Evolutionary conservation across 2,888 invertebrate genomes (phyloP), one percentile per base, ranked within the genome.

Genomic region (Meta bourneti): DNA sequence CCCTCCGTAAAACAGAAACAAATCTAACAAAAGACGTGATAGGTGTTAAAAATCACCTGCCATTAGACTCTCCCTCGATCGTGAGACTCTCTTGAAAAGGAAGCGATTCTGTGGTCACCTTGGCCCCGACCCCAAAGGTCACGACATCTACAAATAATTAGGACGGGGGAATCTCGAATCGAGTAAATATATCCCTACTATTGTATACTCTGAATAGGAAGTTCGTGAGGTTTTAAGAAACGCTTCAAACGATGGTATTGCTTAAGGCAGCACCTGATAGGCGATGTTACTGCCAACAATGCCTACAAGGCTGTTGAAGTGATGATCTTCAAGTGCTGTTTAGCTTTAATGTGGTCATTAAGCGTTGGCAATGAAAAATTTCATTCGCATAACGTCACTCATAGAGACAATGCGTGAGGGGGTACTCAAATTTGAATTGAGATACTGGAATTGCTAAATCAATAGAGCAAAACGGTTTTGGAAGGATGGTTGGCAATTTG

Each of bases 1-100:
- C 77, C 77, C 77, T 77, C 52, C 77, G 52, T 49, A 77, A 77
- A 77, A 51, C n/a, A 51, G 77, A 77, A 77, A 77, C 77, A 77
- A 77, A 77, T 77, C 83, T 49, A 84, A 84, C 61, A 78, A 89
- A 82, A 90, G 54, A 79, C 79, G 83, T 79, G 79, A 78, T 52
- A 90, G 84, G 84, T 90, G 84, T 90, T 84, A 90, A 78, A 90
- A 90, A 84, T 84, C 90, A 90, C 90, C 90, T 90, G 84, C 71
- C 77, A 83, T 52, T 83, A 34, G 83, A 54, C 83, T 90, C 78
- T 72, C 72, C 84, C 54, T 9, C 16, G 52, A 77, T 83, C 83
- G 83, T 84, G 82, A 82, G 72, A 16, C 75, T 19, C 54, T 74
- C 72, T 81, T 90, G 78, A 90, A 74, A 78, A 82, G 83, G 89